phyloP scores from a whole-genome alignment of 2,113 vertebrate species.

The Oenanthe melanoleuca region DNA sequence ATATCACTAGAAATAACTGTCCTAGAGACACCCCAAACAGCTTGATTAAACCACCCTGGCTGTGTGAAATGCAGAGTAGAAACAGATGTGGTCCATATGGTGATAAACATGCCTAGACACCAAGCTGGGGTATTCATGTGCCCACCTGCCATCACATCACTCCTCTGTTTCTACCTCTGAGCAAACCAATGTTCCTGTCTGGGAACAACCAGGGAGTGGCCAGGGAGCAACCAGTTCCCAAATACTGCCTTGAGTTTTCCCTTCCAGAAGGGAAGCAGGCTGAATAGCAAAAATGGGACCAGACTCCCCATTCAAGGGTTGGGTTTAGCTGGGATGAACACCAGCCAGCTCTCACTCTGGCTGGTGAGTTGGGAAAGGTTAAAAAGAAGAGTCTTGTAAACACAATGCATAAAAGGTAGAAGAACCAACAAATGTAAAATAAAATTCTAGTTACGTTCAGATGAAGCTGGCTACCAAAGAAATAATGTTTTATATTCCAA shows the following conservation, averaged over 20 bases:
- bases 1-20: background rate
- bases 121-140: background rate
- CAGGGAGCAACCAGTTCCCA: background rate
- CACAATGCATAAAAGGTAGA: background rate
- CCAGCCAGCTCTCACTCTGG: background rate
- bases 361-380: background rate
- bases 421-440: background rate
- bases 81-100: background rate
- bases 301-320: accelerated
- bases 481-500: background rate
- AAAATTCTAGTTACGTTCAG: background rate
- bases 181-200: accelerated
- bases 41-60: background rate
- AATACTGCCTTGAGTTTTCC: background rate
- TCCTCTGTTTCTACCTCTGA: background rate
- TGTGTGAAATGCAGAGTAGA: background rate
- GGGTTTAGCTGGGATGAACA: background rate
- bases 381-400: background rate
- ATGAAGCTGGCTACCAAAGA: background rate
- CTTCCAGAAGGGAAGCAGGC: background rate
- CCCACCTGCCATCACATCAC: accelerated
- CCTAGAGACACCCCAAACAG: accelerated
- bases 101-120: background rate
- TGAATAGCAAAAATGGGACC: background rate
- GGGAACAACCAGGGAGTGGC: too few relatives aligned